Evolutionary conservation across 2,113 vertebrate species (phyloP).

Genomic region (Taxidea taxus): DNA sequence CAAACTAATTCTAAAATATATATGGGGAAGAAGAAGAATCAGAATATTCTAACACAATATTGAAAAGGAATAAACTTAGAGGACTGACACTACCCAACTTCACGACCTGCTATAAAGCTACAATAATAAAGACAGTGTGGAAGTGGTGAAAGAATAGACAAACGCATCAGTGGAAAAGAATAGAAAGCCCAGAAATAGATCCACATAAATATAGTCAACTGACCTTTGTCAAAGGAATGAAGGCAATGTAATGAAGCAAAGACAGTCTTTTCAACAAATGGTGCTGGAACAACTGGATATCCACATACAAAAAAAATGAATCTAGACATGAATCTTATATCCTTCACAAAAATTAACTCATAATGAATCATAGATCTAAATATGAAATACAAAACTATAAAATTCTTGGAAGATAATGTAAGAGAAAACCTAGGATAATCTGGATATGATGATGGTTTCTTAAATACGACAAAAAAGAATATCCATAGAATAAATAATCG

Average conservation of each 20-base stretch:
- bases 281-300: background rate
- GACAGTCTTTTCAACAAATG: background rate
- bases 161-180: background rate
- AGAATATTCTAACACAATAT: background rate
- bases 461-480: background rate
- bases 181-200: background rate
- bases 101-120: background rate
- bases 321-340: background rate
- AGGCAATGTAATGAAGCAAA: background rate
- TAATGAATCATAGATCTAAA: background rate
- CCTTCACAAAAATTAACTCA: background rate
- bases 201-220: background rate
- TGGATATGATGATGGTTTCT: background rate
- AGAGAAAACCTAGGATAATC: background rate
- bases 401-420: background rate
- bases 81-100: background rate
- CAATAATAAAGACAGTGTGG: background rate
- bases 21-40: background rate
- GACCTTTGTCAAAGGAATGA: background rate
- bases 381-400: background rate
- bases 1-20: background rate
- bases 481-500: background rate
- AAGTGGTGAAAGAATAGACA: background rate
- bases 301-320: background rate
- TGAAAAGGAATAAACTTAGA: background rate